Evolutionary conservation across 2,888 invertebrate genomes (phyloP).

Genomic region (Xestia xanthographa): DNA sequence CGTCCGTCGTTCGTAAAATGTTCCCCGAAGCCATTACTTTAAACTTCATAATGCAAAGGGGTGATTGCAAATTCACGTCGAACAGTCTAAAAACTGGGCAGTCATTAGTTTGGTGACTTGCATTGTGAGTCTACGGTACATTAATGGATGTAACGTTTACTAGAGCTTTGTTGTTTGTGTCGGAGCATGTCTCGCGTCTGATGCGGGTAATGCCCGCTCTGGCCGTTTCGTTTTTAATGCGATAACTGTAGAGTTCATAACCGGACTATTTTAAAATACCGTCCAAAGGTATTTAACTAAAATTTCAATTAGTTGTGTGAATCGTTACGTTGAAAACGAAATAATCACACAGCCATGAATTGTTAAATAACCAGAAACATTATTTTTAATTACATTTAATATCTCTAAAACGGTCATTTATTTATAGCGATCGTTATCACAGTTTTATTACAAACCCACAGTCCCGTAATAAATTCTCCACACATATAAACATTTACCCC

Average conservation of each 20-base stretch:
- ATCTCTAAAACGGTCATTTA: conserved; percentile 55
- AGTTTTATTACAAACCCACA: conserved; percentile 65
- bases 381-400: conserved; percentile 54
- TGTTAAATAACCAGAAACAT: conserved; percentile 22
- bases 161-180: conserved; percentile 27
- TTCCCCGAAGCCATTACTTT: conserved; percentile 74
- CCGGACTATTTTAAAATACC: not conserved
- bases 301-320: not conserved
- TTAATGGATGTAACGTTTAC: conserved; percentile 73
- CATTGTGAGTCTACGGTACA: conserved; percentile 73
- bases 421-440: conserved; percentile 61
- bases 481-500: conserved; percentile 65
- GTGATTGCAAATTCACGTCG: conserved; percentile 73
- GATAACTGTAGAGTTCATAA: not conserved
- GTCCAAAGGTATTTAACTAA: not conserved
- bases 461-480: conserved; percentile 61
- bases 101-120: conserved; percentile 88
- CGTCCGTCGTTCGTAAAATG: conserved; percentile 56
- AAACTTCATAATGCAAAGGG: conserved; percentile 62
- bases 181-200: conserved; percentile 9
- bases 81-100: conserved; percentile 78
- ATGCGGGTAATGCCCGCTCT: conserved; percentile 7
- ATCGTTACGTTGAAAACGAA: conserved; percentile 15
- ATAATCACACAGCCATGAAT: conserved; percentile 26
- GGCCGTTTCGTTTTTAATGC: conserved; percentile 10